phyloP scores from a whole-genome alignment of 2,113 vertebrate genomes.

The Delphinapterus leucas region DNA sequence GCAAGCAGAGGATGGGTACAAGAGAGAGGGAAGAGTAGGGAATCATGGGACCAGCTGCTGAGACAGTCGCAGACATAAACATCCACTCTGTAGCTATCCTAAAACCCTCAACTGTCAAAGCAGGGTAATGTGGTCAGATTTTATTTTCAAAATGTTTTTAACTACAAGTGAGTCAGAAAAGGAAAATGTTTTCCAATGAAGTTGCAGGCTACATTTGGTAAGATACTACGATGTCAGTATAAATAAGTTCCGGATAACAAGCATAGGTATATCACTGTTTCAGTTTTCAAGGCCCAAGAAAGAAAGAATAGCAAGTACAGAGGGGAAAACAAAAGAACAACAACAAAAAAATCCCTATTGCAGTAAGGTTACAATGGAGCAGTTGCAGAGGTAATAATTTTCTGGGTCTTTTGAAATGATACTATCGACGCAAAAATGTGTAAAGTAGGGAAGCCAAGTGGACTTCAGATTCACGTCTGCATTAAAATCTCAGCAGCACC shows the following conservation, averaged over 20 bases:
- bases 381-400: neutral
- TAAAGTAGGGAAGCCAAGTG: neutral
- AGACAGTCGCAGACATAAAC: neutral
- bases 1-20: neutral
- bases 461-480: neutral
- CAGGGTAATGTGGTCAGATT: neutral
- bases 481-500: neutral
- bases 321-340: neutral
- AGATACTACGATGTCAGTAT: neutral
- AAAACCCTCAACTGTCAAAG: neutral
- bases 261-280: neutral
- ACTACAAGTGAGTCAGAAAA: neutral
- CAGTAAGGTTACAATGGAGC: neutral
- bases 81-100: accelerated
- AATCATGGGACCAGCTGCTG: neutral
- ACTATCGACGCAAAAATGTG: neutral
- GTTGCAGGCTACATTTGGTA: neutral
- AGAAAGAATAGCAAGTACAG: neutral
- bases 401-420: neutral
- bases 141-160: neutral
- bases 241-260: neutral
- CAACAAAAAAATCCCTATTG: neutral
- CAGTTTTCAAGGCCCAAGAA: neutral
- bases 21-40: neutral
- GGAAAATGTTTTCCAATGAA: neutral